Percentiles rank a stretch among this genome's conserved stretches.
phyloP scores from a whole-genome alignment of 30 jellyfish, hydroid and myxozoan genomes.

The Rhopilema esculentum region DNA sequence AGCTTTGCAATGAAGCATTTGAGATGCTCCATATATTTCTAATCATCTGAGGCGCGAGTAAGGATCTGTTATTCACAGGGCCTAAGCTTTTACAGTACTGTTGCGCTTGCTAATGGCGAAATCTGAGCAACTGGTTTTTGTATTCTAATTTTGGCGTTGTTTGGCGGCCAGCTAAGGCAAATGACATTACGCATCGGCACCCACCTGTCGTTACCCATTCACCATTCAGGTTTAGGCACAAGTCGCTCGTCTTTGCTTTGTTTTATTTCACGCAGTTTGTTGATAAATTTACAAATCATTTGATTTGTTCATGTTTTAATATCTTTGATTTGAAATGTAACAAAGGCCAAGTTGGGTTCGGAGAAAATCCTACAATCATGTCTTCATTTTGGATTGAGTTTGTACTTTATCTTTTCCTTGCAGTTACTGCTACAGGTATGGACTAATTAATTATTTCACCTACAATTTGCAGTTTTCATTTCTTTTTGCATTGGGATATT shows the following conservation, averaged over 20 bases:
- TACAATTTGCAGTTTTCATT: too few species aligned
- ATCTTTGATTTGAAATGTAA: neutral
- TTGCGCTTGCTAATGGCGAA: neutral
- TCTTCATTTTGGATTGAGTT: neutral
- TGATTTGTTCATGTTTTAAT: neutral
- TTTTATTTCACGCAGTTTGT: neutral
- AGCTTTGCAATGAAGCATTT: too few species aligned
- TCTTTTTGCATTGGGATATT: too few species aligned
- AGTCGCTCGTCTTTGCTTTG: neutral
- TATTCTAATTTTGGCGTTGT: constrained; percentile 12
- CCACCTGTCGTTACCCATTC: constrained; percentile 54
- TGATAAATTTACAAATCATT: neutral
- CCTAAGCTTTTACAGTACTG: too few species aligned
- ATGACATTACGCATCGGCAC: constrained; percentile 39
- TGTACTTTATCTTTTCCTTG: neutral
- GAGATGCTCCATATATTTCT: too few species aligned
- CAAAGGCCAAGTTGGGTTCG: neutral
- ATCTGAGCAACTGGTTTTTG: constrained; percentile 8
- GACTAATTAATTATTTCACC: too few species aligned
- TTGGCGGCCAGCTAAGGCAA: constrained; percentile 36
- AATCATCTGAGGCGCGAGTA: too few species aligned
- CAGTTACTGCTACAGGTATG: neutral
- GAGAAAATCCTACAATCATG: neutral
- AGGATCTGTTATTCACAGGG: too few species aligned
- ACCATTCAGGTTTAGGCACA: constrained; percentile 13